A percentile compares a stretch with the other conserved stretches of the same genome.
phyloP scores from a whole-genome alignment of 2,113 vertebrate species.

The Alligator mississippiensis region DNA sequence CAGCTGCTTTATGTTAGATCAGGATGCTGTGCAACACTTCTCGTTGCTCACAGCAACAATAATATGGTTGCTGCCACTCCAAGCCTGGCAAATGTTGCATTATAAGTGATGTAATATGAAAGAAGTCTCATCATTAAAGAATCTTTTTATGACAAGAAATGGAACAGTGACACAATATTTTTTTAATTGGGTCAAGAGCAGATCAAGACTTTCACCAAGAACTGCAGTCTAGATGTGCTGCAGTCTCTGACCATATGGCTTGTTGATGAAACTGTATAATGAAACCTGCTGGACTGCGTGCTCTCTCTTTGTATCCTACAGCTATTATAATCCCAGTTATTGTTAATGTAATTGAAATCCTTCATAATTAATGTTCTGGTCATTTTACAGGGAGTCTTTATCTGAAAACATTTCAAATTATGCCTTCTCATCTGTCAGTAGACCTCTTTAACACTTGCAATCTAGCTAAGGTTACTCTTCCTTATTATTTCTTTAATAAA shows the following conservation, averaged over 20 bases:
- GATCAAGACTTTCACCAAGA: neutral
- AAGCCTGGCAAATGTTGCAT: neutral
- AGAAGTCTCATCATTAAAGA: neutral
- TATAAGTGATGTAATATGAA: neutral
- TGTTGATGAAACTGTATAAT: neutral
- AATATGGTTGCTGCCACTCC: neutral
- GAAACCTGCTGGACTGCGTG: rapidly evolving
- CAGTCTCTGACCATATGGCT: neutral
- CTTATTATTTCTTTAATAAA: neutral
- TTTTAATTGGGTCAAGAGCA: neutral
- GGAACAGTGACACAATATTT: neutral
- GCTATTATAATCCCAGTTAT: neutral
- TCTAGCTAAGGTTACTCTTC: neutral
- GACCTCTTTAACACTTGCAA: neutral
- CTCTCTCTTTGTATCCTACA: neutral
- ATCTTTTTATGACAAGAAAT: neutral
- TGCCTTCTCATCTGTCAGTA: neutral
- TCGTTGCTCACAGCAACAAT: neutral
- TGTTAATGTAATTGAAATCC: neutral
- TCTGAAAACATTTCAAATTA: neutral
- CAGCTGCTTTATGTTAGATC: neutral
- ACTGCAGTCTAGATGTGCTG: neutral
- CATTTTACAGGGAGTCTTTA: neutral
- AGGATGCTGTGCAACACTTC: neutral
- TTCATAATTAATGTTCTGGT: neutral